Evolutionary conservation across 2,888 invertebrate genomes (phyloP).

Genomic region (Alentia gelatinosa): DNA sequence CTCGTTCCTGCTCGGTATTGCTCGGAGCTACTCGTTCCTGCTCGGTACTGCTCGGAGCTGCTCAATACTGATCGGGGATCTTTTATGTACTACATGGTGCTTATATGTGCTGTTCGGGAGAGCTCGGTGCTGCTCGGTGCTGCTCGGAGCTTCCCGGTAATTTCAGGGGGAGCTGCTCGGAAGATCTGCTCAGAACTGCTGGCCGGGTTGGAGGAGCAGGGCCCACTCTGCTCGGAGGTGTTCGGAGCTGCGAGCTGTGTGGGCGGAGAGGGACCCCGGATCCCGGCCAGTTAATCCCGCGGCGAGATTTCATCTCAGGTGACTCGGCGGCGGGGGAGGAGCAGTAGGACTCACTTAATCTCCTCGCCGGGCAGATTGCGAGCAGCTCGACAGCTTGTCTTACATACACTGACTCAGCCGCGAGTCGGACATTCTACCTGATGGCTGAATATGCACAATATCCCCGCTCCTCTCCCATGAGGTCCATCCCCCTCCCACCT

Average conservation of each 20-base stretch:
- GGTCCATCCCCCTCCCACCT: too few species aligned
- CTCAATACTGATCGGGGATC: too few species aligned
- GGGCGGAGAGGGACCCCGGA: too few species aligned
- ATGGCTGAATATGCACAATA: neutral
- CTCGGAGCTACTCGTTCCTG: neutral
- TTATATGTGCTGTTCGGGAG: neutral
- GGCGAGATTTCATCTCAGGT: conserved; percentile 20
- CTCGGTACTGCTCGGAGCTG: neutral
- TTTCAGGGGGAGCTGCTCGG: neutral
- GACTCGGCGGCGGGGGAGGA: neutral
- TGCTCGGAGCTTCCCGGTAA: neutral
- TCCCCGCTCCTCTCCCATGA: too few species aligned
- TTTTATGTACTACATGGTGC: too few species aligned
- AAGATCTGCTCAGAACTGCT: too few species aligned
- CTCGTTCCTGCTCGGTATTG: neutral
- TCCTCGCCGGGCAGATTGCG: neutral
- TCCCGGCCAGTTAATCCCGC: neutral
- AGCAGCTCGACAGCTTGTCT: neutral
- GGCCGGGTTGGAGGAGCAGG: too few species aligned
- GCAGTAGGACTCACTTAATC: neutral
- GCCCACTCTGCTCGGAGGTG: too few species aligned
- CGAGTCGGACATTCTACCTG: neutral
- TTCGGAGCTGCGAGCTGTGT: too few species aligned
- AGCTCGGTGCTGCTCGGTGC: neutral
- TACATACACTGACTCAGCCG: neutral